Conservation (phyloP, 1,140 invertebrate genomes). For the Apocrypta bakeri region DNA sequence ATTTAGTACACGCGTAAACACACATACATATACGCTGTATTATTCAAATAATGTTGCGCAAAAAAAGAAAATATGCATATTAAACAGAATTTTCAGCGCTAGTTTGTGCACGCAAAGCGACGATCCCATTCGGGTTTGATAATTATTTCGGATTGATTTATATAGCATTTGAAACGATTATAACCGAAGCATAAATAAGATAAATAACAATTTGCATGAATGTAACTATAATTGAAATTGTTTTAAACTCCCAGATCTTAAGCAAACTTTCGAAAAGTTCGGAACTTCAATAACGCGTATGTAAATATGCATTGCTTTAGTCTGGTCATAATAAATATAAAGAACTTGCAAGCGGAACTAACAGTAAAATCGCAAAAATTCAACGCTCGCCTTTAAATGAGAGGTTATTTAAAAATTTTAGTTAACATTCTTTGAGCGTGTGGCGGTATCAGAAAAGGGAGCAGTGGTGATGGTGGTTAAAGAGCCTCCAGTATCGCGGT, state of each 20-base stretch:
- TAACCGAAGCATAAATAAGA: neutral
- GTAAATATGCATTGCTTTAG: too few relatives aligned
- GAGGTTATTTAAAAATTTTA: too few relatives aligned
- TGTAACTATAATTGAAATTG: neutral
- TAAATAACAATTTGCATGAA: too few relatives aligned
- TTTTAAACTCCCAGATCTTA: neutral
- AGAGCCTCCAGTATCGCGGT: neutral
- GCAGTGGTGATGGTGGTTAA: neutral
- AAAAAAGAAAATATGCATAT: too few relatives aligned
- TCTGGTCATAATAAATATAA: too few relatives aligned
- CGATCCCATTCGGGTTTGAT: neutral
- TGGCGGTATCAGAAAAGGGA: neutral
- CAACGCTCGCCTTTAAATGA: neutral
- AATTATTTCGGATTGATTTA: neutral
- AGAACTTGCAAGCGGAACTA: too few relatives aligned
- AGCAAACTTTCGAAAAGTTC: neutral
- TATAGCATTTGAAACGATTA: neutral
- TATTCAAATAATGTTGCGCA: too few relatives aligned
- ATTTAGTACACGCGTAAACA: too few relatives aligned
- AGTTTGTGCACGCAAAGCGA: neutral
- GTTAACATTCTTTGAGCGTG: neutral
- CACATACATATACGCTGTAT: too few relatives aligned
- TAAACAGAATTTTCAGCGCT: too few relatives aligned
- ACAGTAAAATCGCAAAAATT: too few relatives aligned
- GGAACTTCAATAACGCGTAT: too few relatives aligned